Evolutionary conservation across 2,888 invertebrate genomes (phyloP).

Genomic region (Torymus texanus): DNA sequence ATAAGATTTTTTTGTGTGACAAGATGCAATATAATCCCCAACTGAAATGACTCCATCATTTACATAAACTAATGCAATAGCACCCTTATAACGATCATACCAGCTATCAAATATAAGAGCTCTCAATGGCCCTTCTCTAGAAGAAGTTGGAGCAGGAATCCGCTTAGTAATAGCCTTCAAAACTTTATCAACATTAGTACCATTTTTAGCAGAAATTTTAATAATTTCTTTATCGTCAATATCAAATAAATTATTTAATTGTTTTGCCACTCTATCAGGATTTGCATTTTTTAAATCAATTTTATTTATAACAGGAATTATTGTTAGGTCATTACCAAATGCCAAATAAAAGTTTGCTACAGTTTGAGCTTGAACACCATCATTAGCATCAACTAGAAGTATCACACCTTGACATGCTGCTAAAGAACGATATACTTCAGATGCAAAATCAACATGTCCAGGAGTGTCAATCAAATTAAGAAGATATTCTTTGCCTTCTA

Average conservation of each 20-base stretch:
- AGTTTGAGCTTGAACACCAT: slow-evolving; percentile 97
- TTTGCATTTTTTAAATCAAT: slow-evolving; percentile 95
- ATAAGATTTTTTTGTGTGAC: slow-evolving; percentile 84
- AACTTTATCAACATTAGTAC: slow-evolving; percentile 87
- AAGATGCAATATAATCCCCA: slow-evolving; percentile 86
- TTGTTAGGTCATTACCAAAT: slow-evolving; percentile 85
- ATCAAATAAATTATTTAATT: slow-evolving; percentile 88
- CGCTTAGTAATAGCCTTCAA: slow-evolving; percentile 86
- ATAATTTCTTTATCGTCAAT: slow-evolving; percentile 85
- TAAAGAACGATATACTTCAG: slow-evolving; percentile 94
- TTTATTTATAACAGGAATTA: slow-evolving; percentile 97
- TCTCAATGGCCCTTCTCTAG: slow-evolving; percentile 80
- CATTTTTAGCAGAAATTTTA: slow-evolving; percentile 93
- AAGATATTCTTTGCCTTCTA: slow-evolving; percentile 83
- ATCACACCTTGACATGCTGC: slow-evolving; percentile 96
- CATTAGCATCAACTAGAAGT: slow-evolving; percentile 96
- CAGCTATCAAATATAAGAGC: slow-evolving; percentile 95
- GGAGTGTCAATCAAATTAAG: slow-evolving; percentile 98
- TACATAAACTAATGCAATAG: slow-evolving; percentile 85
- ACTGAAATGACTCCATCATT: slow-evolving; percentile 84
- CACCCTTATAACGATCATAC: slow-evolving; percentile 92
- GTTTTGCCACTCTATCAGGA: slow-evolving; percentile 87
- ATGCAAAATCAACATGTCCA: slow-evolving; percentile 98
- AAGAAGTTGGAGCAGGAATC: slow-evolving; percentile 85
- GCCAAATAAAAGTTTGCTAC: slow-evolving; percentile 97